Evolutionary conservation across 2,113 vertebrate genomes (phyloP).

Genomic region (Callopanchax toddi): DNA sequence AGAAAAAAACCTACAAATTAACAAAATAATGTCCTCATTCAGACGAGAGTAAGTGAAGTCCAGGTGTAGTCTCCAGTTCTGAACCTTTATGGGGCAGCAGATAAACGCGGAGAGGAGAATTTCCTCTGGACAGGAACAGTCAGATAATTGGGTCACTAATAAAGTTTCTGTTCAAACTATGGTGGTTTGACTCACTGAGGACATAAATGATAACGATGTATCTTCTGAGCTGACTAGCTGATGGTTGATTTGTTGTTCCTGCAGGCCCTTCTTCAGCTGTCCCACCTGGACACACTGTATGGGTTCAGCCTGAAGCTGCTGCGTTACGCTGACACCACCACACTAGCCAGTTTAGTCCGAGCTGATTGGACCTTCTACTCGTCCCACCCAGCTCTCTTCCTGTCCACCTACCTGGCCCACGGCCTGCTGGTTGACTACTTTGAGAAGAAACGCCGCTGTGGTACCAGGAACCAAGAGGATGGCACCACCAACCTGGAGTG

Average conservation of each 20-base stretch:
- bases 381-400: conserved; percentile 94
- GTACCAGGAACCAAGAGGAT: conserved; percentile 84
- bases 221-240: too few species aligned
- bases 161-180: too few species aligned
- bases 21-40: too few species aligned
- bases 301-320: conserved; percentile 95
- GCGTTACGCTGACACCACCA: conserved; percentile 93
- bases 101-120: too few species aligned
- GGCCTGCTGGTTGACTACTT: conserved; percentile 96
- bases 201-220: too few species aligned
- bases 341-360: conserved; percentile 92
- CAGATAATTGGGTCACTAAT: too few species aligned
- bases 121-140: too few species aligned
- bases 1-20: too few species aligned
- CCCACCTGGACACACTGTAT: conserved; percentile 93
- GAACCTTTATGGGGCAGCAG: too few species aligned
- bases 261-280: conserved; percentile 91
- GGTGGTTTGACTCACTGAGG: too few species aligned
- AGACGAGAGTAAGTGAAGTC: too few species aligned
- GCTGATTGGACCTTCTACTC: conserved; percentile 98
- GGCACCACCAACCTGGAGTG: conserved; percentile 95
- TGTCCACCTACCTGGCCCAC: conserved; percentile 93
- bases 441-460: conserved; percentile 92
- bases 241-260: not conserved
- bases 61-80: too few species aligned